Evolutionary conservation across 1,140 invertebrate species (phyloP).

Genomic region (Drosophila mojavensis): DNA sequence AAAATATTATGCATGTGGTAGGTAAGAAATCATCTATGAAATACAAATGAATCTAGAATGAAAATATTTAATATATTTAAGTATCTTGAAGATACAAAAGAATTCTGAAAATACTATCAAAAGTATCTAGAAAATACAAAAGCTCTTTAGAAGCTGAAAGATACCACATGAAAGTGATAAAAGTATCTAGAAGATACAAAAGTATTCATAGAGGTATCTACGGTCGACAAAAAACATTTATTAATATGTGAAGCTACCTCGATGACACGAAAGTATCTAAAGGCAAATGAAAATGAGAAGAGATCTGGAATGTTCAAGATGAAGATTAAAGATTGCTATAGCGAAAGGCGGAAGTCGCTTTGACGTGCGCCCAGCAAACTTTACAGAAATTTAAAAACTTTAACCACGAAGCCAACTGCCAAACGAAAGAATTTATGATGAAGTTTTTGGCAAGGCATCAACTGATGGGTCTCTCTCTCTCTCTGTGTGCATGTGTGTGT

Average conservation of each 20-base stretch:
- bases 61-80: too few species aligned
- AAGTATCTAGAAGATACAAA: not conserved
- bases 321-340: too few species aligned
- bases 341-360: not conserved
- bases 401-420: constrained; percentile 1
- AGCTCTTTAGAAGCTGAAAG: not conserved
- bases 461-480: not conserved
- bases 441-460: constrained; percentile 23
- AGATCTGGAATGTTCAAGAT: too few species aligned
- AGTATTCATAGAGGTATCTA: not conserved
- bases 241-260: too few species aligned
- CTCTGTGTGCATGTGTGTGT: not conserved
- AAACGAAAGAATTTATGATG: constrained; percentile 13
- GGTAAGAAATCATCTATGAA: too few species aligned
- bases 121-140: not conserved
- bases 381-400: constrained; percentile 1
- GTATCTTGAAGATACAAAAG: constrained; percentile 2
- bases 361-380: not conserved
- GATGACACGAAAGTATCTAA: too few species aligned
- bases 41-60: too few species aligned
- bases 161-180: too few species aligned
- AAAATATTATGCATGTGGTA: too few species aligned
- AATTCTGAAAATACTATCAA: not conserved
- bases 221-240: too few species aligned
- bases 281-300: too few species aligned